Evolutionary conservation across 1,140 invertebrate species (phyloP).

Genomic region (Eupristina koningsbergeri): DNA sequence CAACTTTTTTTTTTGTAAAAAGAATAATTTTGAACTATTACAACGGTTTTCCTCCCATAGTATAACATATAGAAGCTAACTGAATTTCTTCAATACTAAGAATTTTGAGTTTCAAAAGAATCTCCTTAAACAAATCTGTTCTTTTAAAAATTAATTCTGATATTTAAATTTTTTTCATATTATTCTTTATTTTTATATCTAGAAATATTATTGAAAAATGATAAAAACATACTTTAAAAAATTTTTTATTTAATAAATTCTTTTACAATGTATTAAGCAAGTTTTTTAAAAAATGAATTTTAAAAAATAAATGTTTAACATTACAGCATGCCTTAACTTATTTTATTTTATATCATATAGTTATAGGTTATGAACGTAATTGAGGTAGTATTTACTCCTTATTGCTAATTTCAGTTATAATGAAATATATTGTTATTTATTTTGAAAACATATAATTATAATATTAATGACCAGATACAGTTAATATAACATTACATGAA

Average conservation of each 20-base stretch:
- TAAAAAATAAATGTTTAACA: neutral
- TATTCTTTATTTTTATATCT: no score
- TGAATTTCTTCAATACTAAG: no score
- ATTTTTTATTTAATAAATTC: no score
- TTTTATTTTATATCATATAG: neutral
- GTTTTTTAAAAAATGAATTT: neutral
- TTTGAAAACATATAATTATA: neutral
- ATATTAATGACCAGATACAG: neutral
- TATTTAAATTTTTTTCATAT: no score
- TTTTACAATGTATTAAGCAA: neutral
- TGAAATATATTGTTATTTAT: neutral
- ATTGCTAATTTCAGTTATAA: neutral
- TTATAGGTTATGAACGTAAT: slow-evolving; percentile 1
- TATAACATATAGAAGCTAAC: no score
- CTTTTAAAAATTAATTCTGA: no score
- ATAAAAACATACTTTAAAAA: no score
- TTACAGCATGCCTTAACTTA: neutral
- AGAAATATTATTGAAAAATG: no score
- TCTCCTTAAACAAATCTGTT: no score
- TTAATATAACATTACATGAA: neutral
- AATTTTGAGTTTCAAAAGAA: no score
- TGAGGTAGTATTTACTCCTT: neutral
- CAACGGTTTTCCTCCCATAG: neutral
- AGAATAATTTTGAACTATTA: no score
- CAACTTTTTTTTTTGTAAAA: no score